Base-by-base conservation (phyloP, 2,797 vertebrate genomes). In the Tinamus major region DNA sequence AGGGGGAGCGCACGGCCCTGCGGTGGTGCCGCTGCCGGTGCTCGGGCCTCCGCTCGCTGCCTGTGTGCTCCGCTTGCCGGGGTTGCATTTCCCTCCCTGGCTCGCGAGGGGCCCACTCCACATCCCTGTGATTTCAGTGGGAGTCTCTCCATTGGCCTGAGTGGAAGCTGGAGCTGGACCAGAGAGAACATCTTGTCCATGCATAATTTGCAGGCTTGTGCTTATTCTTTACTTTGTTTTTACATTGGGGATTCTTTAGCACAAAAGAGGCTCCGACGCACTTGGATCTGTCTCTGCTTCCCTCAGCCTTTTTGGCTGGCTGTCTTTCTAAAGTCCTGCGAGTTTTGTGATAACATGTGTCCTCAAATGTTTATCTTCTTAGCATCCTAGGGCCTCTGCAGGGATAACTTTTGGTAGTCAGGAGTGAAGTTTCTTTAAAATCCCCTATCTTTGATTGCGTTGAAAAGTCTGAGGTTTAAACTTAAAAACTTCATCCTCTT, bases 181-280 rank as follows among this genome's bases (percentile, higher is more conserved):
- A 58, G 51, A 71, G 8, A n/a, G 20, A 70, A 49, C 67, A 63
- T 49, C 63, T 26, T 2, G 0, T 39, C 9, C 71, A 48, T 33
- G 33, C 1, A 1, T 42, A 14, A 8, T 41, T 9, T 72, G 23
- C 67, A 42, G 58, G 53, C 39, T 71, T 51, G 42, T 80, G 46
- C 19, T 63, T 23, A 37, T 88, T 49, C 33, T 75, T n/a, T 70
- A 53, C 27, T 70, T 53, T 41, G 37, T 55, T 53, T 71, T 71
- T 51, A 39, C 49, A 53, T 71, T 19, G 51, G 6, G 29, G 14
- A 48, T 76, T 48, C 35, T 53, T 46, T 29, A 49, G 46, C 29
- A 12, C 68, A 62, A 33, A 75, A 61, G 35, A 1, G 1, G 3
- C 51, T 76, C 46, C 2, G 2, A 21, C 1, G 2, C 33, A 31